phyloP scores from a whole-genome alignment of 53 echinoderm and acorn worm genomes.

The Holothuria leucospilota region DNA sequence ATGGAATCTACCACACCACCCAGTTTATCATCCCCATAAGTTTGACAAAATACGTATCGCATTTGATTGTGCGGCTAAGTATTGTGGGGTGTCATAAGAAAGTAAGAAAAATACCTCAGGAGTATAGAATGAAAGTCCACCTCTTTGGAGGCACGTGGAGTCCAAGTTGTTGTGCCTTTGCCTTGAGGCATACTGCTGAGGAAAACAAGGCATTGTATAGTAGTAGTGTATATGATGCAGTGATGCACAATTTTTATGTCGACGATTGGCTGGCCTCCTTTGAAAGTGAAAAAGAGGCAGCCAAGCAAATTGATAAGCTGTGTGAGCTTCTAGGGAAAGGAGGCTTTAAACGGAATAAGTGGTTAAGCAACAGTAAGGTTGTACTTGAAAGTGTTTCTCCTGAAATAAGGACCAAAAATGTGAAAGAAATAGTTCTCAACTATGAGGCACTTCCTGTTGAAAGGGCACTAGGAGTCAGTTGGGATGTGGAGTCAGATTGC shows the following conservation, averaged over 20 bases:
- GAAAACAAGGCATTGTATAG: not conserved
- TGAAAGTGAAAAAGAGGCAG: not conserved
- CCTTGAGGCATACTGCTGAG: not conserved
- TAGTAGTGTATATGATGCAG: not conserved
- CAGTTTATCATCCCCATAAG: constrained; percentile 45
- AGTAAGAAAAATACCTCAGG: not conserved
- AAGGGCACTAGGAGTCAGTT: constrained; percentile 66
- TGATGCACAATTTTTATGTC: constrained; percentile 26
- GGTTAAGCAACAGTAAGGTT: constrained; percentile 44
- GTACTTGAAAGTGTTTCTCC: no score
- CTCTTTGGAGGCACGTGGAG: constrained; percentile 7
- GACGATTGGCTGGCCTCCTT: constrained; percentile 36
- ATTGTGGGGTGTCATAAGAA: constrained; percentile 3
- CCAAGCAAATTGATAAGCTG: no score
- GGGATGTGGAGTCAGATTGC: constrained; percentile 61
- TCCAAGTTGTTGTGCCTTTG: constrained; percentile 10
- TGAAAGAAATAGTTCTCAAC: constrained; percentile 54
- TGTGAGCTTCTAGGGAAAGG: constrained; percentile 25
- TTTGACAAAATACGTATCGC: no score
- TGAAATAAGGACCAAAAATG: constrained; percentile 10
- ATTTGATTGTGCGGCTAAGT: constrained; percentile 38
- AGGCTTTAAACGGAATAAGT: constrained; percentile 60
- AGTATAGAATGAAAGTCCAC: constrained; percentile 33
- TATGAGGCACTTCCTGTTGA: constrained; percentile 65
- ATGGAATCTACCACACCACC: constrained; percentile 67